Conservation (phyloP, 2,797 vertebrate species). For the Platyrinchus mystaceus region DNA sequence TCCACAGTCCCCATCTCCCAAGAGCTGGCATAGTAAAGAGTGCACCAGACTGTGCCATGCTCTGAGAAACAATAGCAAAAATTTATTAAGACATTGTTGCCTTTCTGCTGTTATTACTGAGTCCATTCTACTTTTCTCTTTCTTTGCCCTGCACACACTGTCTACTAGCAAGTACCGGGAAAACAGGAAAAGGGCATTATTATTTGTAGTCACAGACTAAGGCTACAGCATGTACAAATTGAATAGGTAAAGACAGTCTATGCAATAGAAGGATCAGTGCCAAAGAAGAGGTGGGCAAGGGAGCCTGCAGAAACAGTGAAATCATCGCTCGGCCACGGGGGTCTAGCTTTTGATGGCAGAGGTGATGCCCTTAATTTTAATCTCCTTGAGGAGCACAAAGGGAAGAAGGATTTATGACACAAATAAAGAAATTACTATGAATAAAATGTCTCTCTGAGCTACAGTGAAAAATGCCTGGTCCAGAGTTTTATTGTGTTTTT, state of each 20-base stretch:
- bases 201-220: not conserved
- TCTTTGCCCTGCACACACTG: not conserved
- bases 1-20: not conserved
- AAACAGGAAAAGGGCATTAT: not conserved
- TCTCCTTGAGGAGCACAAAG: conserved; percentile 1
- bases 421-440: conserved; percentile 52
- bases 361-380: conserved; percentile 60
- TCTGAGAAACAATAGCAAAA: conserved; percentile 1
- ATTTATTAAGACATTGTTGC: not conserved
- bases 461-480: conserved; percentile 25
- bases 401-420: conserved; percentile 46
- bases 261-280: not conserved
- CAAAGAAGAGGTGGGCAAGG: not conserved
- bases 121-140: not conserved
- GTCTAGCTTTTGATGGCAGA: conserved; percentile 5
- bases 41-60: not conserved
- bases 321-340: not conserved
- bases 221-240: not conserved
- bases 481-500: conserved; percentile 46
- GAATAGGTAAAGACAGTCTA: not conserved
- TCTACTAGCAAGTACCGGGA: not conserved
- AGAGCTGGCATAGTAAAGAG: not conserved
- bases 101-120: not conserved
- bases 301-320: not conserved
- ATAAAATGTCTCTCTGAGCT: conserved; percentile 26